Percentiles rank a stretch among this genome's conserved stretches.
Evolutionary conservation across 2,113 vertebrate species (phyloP).

Genomic region (Cephalopterus ornatus): DNA sequence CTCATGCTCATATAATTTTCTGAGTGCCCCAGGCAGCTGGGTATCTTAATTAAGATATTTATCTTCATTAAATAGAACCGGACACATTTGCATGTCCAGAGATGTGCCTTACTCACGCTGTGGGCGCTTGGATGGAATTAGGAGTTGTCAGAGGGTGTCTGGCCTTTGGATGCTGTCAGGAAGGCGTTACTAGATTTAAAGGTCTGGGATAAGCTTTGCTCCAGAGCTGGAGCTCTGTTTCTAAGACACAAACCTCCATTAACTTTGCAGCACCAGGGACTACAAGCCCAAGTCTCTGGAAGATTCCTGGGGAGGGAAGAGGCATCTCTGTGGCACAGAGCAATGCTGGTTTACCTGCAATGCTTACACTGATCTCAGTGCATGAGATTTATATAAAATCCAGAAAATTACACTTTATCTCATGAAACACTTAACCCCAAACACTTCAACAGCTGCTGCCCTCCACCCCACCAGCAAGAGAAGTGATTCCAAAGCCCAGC

Average conservation of each 20-base stretch:
- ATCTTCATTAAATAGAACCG: background rate
- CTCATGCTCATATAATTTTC: background rate
- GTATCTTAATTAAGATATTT: background rate
- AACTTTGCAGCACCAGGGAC: background rate
- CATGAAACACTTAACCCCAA: background rate
- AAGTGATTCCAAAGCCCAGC: background rate
- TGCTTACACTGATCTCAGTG: background rate
- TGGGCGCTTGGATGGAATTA: background rate
- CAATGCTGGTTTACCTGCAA: background rate
- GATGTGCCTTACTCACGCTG: background rate
- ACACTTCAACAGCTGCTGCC: background rate
- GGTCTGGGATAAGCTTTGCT: background rate
- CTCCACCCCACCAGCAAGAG: background rate
- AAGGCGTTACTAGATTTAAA: background rate
- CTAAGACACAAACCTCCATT: background rate
- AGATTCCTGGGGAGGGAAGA: background rate
- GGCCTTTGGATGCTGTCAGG: background rate
- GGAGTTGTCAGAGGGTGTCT: background rate
- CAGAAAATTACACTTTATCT: background rate
- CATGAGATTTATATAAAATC: accelerated
- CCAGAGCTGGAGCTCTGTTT: background rate
- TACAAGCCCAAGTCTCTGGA: background rate
- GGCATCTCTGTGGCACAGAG: background rate
- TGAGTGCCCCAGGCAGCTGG: background rate
- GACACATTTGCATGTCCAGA: background rate